These are phyloP conservation scores for Ptilonorhynchus violaceus DNA, from an alignment of 2,113 vertebrate genomes.

Conservation along the genomic window DNA sequence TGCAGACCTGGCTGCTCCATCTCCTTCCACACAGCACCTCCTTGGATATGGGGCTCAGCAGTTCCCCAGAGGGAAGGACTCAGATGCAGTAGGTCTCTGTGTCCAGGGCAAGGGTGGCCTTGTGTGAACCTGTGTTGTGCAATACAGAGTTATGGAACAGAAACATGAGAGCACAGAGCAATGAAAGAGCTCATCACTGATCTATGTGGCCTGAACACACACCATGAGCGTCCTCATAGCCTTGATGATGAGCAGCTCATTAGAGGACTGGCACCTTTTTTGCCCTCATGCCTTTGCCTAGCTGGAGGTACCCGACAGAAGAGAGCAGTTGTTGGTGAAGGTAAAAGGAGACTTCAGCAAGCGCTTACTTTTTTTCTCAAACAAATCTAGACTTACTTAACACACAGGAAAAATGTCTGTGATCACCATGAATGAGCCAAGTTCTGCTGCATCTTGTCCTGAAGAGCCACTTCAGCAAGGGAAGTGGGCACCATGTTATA, in stretches of 20 bases:
- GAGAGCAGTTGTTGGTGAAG: not conserved
- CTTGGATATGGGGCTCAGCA: not conserved
- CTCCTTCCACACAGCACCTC: not conserved
- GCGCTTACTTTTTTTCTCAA: not conserved
- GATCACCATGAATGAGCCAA: not conserved
- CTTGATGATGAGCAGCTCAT: accelerated
- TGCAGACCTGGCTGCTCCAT: not conserved
- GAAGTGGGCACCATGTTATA: accelerated
- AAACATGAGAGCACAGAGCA: not conserved
- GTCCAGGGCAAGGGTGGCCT: not conserved
- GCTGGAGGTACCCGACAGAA: not conserved
- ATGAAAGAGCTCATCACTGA: not conserved
- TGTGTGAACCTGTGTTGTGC: not conserved
- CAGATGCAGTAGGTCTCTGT: not conserved
- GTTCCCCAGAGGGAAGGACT: not conserved
- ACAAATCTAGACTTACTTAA: not conserved
- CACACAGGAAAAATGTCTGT: not conserved
- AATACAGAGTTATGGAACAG: not conserved
- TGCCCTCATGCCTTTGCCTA: not conserved
- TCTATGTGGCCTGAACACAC: not conserved
- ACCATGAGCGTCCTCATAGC: not conserved
- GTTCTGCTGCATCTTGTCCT: not conserved
- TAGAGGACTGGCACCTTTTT: not conserved
- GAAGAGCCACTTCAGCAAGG: not conserved
- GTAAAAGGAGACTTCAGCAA: not conserved